phyloP scores from a whole-genome alignment of 2,888 invertebrate species.

The Orchesellides sinensis region DNA sequence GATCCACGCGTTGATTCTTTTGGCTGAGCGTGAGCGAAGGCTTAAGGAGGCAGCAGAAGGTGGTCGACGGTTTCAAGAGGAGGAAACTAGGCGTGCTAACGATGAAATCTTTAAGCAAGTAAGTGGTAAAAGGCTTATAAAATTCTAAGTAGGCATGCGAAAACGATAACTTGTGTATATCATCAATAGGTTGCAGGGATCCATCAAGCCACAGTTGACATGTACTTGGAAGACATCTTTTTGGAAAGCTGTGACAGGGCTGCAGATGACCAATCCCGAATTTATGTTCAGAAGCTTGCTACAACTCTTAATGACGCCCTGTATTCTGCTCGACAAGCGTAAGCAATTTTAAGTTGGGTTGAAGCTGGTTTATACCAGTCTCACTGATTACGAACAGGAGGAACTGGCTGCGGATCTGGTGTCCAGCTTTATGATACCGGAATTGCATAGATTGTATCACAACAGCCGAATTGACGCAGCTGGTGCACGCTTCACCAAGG shows the following conservation, averaged over 20 bases:
- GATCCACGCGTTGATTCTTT: constrained; percentile 86
- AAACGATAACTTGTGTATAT: not conserved
- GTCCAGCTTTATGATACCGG: constrained; percentile 78
- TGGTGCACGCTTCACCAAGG: constrained; percentile 64
- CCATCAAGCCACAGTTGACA: constrained; percentile 81
- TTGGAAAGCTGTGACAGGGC: constrained; percentile 81
- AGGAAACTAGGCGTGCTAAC: constrained; percentile 84
- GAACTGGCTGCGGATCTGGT: constrained; percentile 78
- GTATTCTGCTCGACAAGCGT: constrained; percentile 71
- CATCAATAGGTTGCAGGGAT: constrained; percentile 79
- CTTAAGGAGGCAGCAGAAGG: constrained; percentile 89
- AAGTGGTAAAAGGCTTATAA: not conserved
- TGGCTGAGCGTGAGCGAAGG: constrained; percentile 87
- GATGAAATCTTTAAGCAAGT: constrained; percentile 88
- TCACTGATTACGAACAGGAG: constrained; percentile 76
- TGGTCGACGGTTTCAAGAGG: constrained; percentile 87
- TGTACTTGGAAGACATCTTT: constrained; percentile 82
- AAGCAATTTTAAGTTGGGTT: not conserved
- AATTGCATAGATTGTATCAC: constrained; percentile 72
- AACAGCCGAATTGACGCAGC: constrained; percentile 58
- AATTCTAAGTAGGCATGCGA: not conserved
- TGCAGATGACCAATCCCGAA: constrained; percentile 80
- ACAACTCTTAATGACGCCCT: constrained; percentile 80
- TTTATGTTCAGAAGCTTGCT: constrained; percentile 80
- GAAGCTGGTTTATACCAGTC: constrained; percentile 35